Evolutionary conservation across 1,140 invertebrate genomes (phyloP), one percentile per base, ranked within the genome.

Genomic region (Chrysopa pallens): DNA sequence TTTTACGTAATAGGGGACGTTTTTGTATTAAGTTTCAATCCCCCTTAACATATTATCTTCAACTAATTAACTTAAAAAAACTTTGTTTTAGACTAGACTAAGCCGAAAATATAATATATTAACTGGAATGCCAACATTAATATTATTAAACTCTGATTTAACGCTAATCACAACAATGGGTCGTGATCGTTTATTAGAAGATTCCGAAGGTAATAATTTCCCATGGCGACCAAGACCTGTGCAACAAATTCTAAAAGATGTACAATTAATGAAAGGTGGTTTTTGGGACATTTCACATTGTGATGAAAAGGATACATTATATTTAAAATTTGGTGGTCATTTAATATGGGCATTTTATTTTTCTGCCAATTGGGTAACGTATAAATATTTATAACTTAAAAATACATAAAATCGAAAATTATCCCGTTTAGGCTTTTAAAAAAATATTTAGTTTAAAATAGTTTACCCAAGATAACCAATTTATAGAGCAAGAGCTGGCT

Each of bases 281-380:
- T 60, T 59, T 2, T 66, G 69, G 39, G 58, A 40, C 8, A 48
- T 51, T 31, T 52, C 55, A 41, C 55, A 56, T 40, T 36, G 37
- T 3, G 46, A 42, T 46, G 65, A 66, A 43, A 60, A 64, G 42
- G 61, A 64, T 11, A 61, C 67, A 53, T 53, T 66, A 23, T 72
- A 76, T 49, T 66, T 68, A 36, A 66, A 72, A 43, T 54, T 76
- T 8, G 62, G 67, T 11, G 64, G 51, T 47, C 66, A 76, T 46
- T 73, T 73, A 46, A 69, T 80, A 40, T 73, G 74, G 52, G 81
- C 78, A 9, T 69, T 86, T 49, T 86, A 86, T 56, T 86, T 88
- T 55, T 81, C 82, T 36, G 84, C 84, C 27, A 75, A 85, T 57
- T 86, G 83, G 83, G 82, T 85, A 60, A 23, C 17, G 17, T 23